Percentiles rank a stretch among this genome's conserved stretches.
These are phyloP conservation scores for Stomatorhinus walkeri DNA, from an alignment of 2,797 vertebrate species.

Conservation along the genomic window DNA sequence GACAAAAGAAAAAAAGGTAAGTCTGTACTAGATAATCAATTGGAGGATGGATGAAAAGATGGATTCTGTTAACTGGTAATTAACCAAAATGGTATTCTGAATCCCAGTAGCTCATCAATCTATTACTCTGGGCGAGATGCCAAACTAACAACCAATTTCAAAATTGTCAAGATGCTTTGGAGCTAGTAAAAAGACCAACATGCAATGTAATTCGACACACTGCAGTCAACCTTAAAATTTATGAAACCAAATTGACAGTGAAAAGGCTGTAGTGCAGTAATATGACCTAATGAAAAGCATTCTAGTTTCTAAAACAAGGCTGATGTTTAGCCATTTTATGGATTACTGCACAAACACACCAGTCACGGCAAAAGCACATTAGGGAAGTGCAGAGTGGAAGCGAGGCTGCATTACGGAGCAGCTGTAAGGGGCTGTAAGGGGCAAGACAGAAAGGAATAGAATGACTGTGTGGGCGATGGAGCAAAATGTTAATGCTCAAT, in stretches of 20 bases:
- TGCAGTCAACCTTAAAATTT: background rate
- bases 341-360: background rate
- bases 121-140: background rate
- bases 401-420: background rate
- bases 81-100: background rate
- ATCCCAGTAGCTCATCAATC: background rate
- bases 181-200: background rate
- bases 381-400: background rate
- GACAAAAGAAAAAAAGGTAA: background rate
- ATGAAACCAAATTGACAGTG: background rate
- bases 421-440: background rate
- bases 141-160: background rate
- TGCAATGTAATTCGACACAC: background rate
- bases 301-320: background rate
- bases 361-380: background rate
- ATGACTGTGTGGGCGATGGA: conserved; percentile 22
- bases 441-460: conserved; percentile 27
- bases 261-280: background rate
- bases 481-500: conserved; percentile 17
- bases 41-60: background rate
- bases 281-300: background rate
- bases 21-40: background rate
- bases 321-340: background rate
- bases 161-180: background rate
- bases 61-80: background rate